These are phyloP conservation scores for Tinamus major DNA, from an alignment of 2,797 vertebrate genomes.

Conservation along the genomic window DNA sequence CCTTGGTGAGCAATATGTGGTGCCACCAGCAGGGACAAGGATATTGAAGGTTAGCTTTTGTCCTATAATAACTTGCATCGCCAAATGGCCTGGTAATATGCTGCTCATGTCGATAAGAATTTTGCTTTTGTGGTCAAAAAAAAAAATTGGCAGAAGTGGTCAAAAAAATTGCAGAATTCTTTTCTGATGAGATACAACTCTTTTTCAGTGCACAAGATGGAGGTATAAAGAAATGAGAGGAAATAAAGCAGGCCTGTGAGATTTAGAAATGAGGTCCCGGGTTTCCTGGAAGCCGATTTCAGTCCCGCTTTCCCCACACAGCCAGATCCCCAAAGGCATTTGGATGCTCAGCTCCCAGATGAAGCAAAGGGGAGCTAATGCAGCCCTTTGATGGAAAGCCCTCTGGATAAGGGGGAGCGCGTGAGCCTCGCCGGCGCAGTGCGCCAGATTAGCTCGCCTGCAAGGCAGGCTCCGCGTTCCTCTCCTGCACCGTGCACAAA, in stretches of 20 bases:
- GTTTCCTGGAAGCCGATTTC: background rate
- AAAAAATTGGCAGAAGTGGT: no score
- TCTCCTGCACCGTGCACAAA: background rate
- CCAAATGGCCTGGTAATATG: background rate
- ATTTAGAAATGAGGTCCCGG: background rate
- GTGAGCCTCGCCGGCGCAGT: background rate
- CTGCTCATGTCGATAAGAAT: background rate
- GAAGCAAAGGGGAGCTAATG: background rate
- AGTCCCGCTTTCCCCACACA: background rate
- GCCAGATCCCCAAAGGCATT: background rate
- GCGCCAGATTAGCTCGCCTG: background rate
- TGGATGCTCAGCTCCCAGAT: background rate
- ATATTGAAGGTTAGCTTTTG: background rate
- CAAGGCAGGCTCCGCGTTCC: background rate
- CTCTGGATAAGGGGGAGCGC: background rate
- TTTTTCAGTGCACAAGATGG: background rate
- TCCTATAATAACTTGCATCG: background rate
- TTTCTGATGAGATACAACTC: background rate
- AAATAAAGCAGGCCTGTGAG: background rate
- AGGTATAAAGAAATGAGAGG: background rate
- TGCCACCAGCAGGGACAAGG: background rate
- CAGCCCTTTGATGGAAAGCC: slow-evolving; percentile 13
- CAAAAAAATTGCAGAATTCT: background rate
- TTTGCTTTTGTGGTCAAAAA: background rate
- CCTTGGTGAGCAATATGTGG: background rate